Base-by-base conservation (phyloP, 2,113 vertebrate species). In the Silurus glanis region DNA sequence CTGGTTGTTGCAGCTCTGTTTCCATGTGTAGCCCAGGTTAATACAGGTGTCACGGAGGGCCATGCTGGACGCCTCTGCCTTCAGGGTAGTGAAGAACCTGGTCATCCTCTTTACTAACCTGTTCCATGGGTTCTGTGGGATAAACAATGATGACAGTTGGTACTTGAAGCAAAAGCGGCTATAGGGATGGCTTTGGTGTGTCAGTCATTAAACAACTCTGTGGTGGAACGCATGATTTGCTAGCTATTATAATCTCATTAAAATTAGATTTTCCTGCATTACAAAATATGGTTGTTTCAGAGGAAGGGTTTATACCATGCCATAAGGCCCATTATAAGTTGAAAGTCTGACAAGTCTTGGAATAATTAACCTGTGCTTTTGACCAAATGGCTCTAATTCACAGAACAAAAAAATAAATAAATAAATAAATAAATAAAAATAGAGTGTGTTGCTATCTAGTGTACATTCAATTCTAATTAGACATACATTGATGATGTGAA, bases 21-120 rank as follows among this genome's bases (percentile, higher is more conserved):
- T 99, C 94, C 96, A 98, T 21, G 93, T 91, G 21, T 97, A 96
- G 0, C 96, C 96, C 94, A 99, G 88, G 87, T 93, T 93, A 76
- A 97, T 95, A 86, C 97, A 99, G 67, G 93, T 93, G 9, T 97
- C 96, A 85, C 95, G 94, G 67, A 99, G 95, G 69, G 94, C 92
- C 0, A 93, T 88, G 28, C 96, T 95, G 0, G 98, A 97, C 9
- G 91, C 91, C 0, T 97, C 95, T 4, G 96, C 96, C 61, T 95
- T 94, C 91, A 97, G 90, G 55, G 96, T 96, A 72, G 97, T 97
- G 92, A 99, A 99, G 95, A 99, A 99, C 2, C 98, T 95, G 0
- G 98, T 99, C 94, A 97, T 96, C 87, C 98, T 91, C 88, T 96
- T 96, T 83, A 99, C 98, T 84, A 99, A 90, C 72, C 97, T 94